Evolutionary conservation across 2,888 invertebrate species (phyloP), one percentile per base, ranked within the genome.

Genomic region (Halictus quadricinctus): DNA sequence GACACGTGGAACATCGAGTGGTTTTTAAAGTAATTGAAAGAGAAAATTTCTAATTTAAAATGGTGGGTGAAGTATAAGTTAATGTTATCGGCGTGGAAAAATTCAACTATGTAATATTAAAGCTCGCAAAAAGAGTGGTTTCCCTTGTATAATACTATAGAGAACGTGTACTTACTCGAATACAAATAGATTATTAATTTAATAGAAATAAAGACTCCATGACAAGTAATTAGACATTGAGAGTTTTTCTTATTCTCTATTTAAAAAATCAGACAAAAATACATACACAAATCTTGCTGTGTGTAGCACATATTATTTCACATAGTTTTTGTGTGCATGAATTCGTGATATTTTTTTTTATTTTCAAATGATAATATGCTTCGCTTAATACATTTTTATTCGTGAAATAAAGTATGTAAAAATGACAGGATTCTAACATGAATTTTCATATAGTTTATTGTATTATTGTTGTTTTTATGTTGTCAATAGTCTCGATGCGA

Each of bases 21-120:
- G 29, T 58, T 72, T 60, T 36, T 29, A n/a, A n/a, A 8, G 36
- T 15, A n/a, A 60, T 58, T 36, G 25, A 2, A 36, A 29, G n/a
- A 70, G 50, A 50, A 41, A 69, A 29, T n/a, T 54, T 41, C 15
- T n/a, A 48, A 69, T 76, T 29, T 66, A 66, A n/a, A 21, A 64
- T n/a, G n/a, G 21, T 10, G 66, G 36, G 21, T 36, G n/a, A 36
- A 7, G 12, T 18, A 48, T 73, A 21, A 43, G 43, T 64, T 46
- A 48, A 12, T 12, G 64, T 29, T 48, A 60, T 18, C 7, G 48
- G 10, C 12, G 15, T 43, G n/a, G 6, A n/a, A 54, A 10, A 43
- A 60, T 43, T 18, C 8, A 29, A 60, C 25, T 15, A 43, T 25
- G 18, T 46, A 43, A 25, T 75, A 21, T 41, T n/a, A 4, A 41